These are phyloP conservation scores for Buathra laborator DNA, from an alignment of 2,888 invertebrate species.

Conservation along the genomic window DNA sequence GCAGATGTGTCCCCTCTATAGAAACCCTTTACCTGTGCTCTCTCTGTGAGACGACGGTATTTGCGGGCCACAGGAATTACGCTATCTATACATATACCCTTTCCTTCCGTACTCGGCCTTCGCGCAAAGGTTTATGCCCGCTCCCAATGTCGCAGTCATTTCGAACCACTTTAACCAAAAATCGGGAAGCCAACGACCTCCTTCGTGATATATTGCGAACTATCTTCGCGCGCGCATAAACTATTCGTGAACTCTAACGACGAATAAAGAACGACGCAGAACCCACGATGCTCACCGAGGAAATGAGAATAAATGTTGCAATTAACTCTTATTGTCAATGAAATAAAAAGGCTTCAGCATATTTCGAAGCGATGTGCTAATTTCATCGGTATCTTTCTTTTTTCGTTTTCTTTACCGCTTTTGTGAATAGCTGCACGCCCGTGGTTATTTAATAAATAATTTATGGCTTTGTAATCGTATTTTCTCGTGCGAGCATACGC, in stretches of 20 bases:
- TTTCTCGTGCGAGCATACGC: background rate
- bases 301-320: background rate
- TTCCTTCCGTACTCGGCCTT: slow-evolving; percentile 2
- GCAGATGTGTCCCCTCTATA: slow-evolving; percentile 68
- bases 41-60: slow-evolving; percentile 60
- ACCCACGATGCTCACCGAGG: background rate
- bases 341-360: background rate
- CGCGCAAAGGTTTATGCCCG: background rate
- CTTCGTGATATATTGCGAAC: background rate
- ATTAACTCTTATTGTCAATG: background rate
- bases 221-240: background rate
- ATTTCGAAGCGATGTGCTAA: background rate
- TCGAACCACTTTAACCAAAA: background rate
- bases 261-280: background rate
- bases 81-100: slow-evolving; percentile 46
- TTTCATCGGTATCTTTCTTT: background rate
- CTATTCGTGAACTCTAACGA: background rate
- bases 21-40: slow-evolving; percentile 68
- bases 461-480: background rate
- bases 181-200: background rate
- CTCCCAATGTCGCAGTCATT: slow-evolving; percentile 3
- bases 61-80: slow-evolving; percentile 59
- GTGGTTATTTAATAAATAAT: slow-evolving; percentile 2
- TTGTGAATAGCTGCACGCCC: background rate
- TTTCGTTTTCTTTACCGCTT: background rate